Evolutionary conservation across 1,140 invertebrate genomes (phyloP).

Genomic region (Drosophila jambulina): DNA sequence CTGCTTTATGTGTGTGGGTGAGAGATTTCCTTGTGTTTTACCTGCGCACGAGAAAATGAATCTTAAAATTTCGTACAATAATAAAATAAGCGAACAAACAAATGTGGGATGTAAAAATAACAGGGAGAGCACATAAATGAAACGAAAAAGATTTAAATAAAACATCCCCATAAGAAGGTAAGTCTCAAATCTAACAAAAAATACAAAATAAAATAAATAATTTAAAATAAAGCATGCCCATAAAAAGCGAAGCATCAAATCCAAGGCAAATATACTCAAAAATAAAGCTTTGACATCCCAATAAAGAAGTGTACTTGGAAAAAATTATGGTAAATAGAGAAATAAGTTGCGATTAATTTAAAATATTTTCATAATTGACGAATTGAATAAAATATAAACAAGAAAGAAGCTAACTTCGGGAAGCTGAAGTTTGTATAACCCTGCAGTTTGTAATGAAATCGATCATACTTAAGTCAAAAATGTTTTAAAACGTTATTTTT

Average conservation of each 20-base stretch:
- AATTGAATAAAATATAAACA: no score
- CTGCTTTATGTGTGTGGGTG: constrained; percentile 53
- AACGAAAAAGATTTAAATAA: constrained; percentile 44
- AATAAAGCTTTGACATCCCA: constrained; percentile 6
- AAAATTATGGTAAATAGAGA: background rate
- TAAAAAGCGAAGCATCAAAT: constrained; percentile 26
- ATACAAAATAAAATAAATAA: no score
- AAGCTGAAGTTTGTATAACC: no score
- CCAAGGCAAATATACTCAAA: background rate
- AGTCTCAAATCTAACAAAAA: constrained; percentile 1
- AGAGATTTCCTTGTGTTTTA: constrained; percentile 59
- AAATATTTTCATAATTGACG: background rate
- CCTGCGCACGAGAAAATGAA: constrained; percentile 18
- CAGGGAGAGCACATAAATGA: constrained; percentile 10
- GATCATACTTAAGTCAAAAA: no score
- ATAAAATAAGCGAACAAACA: constrained; percentile 53
- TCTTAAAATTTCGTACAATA: constrained; percentile 51
- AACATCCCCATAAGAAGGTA: constrained; percentile 21
- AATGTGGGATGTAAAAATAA: constrained; percentile 44
- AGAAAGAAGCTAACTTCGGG: no score
- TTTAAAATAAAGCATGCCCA: constrained; percentile 34
- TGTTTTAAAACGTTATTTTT: no score
- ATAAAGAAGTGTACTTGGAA: background rate
- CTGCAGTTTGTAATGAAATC: no score
- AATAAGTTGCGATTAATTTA: background rate